phyloP scores from a whole-genome alignment of 2,888 invertebrate species.

The Napeogenes inachia region DNA sequence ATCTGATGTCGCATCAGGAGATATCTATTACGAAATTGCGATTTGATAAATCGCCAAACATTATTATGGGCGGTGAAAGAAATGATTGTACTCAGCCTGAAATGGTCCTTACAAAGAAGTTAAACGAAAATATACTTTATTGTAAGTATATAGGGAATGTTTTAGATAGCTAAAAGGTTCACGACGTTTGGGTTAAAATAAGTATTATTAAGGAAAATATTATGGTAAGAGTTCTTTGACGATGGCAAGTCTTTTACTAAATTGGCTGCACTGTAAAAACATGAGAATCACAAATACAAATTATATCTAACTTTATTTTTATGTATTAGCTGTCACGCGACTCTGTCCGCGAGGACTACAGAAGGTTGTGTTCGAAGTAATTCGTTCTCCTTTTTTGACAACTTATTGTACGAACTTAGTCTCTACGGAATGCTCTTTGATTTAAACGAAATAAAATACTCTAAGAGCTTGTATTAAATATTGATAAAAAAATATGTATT shows the following conservation, averaged over 20 bases:
- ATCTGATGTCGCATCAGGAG: slow-evolving; percentile 66
- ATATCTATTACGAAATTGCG: slow-evolving; percentile 77
- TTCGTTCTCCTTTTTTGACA: no score
- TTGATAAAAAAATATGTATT: no score
- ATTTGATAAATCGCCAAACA: slow-evolving; percentile 76
- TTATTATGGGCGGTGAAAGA: slow-evolving; percentile 73
- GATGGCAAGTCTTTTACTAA: slow-evolving; percentile 60
- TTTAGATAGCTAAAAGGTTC: slow-evolving; percentile 27
- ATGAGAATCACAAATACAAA: slow-evolving; percentile 22
- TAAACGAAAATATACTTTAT: slow-evolving; percentile 42
- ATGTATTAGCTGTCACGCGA: neutral
- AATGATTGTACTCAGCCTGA: slow-evolving; percentile 68
- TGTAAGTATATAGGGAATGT: slow-evolving; percentile 35
- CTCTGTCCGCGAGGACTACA: no score
- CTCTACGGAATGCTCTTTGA: no score
- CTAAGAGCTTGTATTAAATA: no score
- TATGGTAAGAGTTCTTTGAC: slow-evolving; percentile 57
- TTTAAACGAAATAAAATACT: no score
- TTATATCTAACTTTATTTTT: neutral
- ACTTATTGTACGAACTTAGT: no score
- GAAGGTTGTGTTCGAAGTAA: no score
- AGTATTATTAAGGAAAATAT: slow-evolving; percentile 66
- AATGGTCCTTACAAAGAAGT: slow-evolving; percentile 43
- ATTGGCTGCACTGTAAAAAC: slow-evolving; percentile 48
- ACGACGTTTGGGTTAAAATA: slow-evolving; percentile 44